Conservation (phyloP, 2,888 invertebrate genomes). For the Hermodice carunculata region DNA sequence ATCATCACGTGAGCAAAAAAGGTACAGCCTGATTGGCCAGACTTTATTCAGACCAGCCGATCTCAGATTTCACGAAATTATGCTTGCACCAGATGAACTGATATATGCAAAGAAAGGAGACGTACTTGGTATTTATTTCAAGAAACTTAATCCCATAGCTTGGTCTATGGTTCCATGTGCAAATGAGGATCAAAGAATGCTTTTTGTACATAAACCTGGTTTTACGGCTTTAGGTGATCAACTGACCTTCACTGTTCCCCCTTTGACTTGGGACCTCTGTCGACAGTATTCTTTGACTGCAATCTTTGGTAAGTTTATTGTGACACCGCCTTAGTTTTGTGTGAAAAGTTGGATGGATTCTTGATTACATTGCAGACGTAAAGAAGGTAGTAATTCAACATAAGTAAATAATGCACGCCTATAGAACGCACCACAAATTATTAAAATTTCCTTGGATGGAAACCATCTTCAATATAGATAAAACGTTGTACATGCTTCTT, state of each 20-base stretch:
- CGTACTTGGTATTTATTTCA: conserved; percentile 41
- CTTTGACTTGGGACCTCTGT: conserved; percentile 27
- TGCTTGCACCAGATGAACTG: not conserved
- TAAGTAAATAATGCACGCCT: too few species aligned
- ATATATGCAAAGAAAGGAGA: conserved; percentile 34
- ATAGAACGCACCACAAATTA: too few species aligned
- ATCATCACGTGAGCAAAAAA: conserved; percentile 6
- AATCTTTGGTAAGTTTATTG: conserved; percentile 35
- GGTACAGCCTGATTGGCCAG: conserved; percentile 39
- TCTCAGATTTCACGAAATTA: conserved; percentile 36
- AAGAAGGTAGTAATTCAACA: too few species aligned
- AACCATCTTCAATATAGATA: too few species aligned
- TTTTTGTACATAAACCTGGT: conserved; percentile 11
- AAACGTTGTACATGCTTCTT: too few species aligned
- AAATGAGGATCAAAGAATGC: conserved; percentile 26
- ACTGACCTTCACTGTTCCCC: conserved; percentile 22
- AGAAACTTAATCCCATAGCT: conserved; percentile 37
- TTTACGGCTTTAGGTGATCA: too few species aligned
- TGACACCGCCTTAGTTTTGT: too few species aligned
- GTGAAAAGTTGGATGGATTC: too few species aligned
- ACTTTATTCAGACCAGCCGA: conserved; percentile 35
- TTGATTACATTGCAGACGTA: too few species aligned
- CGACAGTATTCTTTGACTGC: conserved; percentile 44
- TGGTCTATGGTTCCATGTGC: conserved; percentile 43
- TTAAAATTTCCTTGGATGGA: too few species aligned